phyloP scores from a whole-genome alignment of 2,888 invertebrate species.

The Diploptera punctata region DNA sequence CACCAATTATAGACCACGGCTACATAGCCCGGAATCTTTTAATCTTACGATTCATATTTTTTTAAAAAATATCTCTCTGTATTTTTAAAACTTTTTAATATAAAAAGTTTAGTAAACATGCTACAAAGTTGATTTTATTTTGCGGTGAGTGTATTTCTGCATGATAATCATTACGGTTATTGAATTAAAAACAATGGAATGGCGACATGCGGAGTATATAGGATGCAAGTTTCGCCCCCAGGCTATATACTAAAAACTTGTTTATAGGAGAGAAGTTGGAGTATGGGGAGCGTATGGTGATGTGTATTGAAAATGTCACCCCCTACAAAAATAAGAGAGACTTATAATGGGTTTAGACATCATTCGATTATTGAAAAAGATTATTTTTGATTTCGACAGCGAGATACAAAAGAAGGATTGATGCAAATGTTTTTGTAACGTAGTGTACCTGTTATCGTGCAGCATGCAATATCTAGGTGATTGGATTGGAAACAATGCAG shows the following conservation, averaged over 20 bases:
- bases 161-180: background rate
- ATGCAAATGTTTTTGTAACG: no score
- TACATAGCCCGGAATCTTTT: no score
- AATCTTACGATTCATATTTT: no score
- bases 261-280: background rate
- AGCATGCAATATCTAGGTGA: constrained; percentile 14
- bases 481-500: constrained; percentile 26
- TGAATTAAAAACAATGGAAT: constrained; percentile 26
- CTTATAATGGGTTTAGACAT: constrained; percentile 21
- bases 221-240: background rate
- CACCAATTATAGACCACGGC: no score
- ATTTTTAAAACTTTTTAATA: no score
- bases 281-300: background rate
- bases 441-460: background rate
- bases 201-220: background rate
- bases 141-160: background rate
- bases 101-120: no score
- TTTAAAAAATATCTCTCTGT: no score
- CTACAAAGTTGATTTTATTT: background rate
- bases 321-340: constrained; percentile 18
- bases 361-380: constrained; percentile 7
- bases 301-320: constrained; percentile 16
- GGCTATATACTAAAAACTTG: background rate
- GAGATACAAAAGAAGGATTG: background rate
- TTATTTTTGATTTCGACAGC: background rate